Conservation (phyloP, 53 echinoderm and acorn worm genomes). For the Echinometra lucunter region DNA sequence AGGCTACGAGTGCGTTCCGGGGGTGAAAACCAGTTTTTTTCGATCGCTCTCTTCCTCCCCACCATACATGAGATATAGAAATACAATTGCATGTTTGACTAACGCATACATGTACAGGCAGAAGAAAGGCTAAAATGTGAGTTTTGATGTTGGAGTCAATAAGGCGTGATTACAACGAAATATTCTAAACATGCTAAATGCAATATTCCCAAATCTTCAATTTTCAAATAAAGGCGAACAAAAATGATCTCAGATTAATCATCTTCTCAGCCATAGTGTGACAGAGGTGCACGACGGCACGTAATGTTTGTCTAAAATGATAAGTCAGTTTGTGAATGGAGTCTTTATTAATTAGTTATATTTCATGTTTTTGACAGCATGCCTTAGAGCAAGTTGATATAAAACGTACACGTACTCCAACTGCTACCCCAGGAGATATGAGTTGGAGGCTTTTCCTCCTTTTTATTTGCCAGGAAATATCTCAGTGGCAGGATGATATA, state of each 20-base stretch:
- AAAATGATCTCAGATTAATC: not conserved
- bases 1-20: constrained; percentile 40
- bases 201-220: not conserved
- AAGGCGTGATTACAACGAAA: not conserved
- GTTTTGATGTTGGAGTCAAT: not conserved
- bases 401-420: constrained; percentile 50
- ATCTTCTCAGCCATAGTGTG: not conserved
- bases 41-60: constrained; percentile 9
- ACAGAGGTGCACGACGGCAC: not conserved
- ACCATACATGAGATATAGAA: constrained; percentile 24
- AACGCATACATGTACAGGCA: not conserved
- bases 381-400: not conserved
- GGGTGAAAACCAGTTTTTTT: constrained; percentile 22
- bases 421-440: constrained; percentile 6
- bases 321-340: constrained; percentile 28
- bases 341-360: constrained; percentile 45
- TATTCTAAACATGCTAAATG: not conserved
- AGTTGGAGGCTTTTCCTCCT: not conserved
- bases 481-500: constrained; percentile 17
- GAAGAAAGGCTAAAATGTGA: not conserved
- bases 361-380: constrained; percentile 21
- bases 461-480: constrained; percentile 55
- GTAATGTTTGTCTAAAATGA: not conserved
- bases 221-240: not conserved
- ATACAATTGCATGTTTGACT: constrained; percentile 28